Percentiles rank a stretch among this genome's conserved stretches.
phyloP scores from a whole-genome alignment of 2,113 vertebrate genomes.

The Stegostoma tigrinum region DNA sequence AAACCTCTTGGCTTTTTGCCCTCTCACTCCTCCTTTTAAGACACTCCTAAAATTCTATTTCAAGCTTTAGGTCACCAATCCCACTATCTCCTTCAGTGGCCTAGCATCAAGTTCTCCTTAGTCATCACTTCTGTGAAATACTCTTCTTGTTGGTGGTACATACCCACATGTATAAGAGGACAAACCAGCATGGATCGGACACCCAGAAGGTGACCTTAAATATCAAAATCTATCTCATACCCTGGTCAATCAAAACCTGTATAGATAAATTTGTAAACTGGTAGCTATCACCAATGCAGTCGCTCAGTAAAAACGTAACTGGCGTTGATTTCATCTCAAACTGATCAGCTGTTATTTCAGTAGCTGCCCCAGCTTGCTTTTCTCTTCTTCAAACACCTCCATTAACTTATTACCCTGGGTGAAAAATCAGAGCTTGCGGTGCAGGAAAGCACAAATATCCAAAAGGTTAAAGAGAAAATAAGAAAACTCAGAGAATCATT shows the following conservation, averaged over 20 bases:
- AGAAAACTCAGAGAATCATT: neutral
- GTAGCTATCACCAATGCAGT: neutral
- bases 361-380: neutral
- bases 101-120: neutral
- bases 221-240: neutral
- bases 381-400: neutral
- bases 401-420: neutral
- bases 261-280: neutral
- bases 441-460: neutral
- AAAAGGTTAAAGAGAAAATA: neutral
- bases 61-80: neutral
- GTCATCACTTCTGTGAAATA: neutral
- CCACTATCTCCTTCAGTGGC: neutral
- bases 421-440: neutral
- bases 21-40: neutral
- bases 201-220: neutral
- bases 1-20: neutral
- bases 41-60: neutral
- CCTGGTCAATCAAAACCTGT: neutral
- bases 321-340: neutral
- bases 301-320: too few relatives aligned
- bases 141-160: neutral
- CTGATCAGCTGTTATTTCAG: neutral
- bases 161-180: neutral
- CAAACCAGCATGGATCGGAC: neutral